Evolutionary conservation across 2,113 vertebrate species (phyloP), one percentile per base, ranked within the genome.

Genomic region (Picathartes gymnocephalus): DNA sequence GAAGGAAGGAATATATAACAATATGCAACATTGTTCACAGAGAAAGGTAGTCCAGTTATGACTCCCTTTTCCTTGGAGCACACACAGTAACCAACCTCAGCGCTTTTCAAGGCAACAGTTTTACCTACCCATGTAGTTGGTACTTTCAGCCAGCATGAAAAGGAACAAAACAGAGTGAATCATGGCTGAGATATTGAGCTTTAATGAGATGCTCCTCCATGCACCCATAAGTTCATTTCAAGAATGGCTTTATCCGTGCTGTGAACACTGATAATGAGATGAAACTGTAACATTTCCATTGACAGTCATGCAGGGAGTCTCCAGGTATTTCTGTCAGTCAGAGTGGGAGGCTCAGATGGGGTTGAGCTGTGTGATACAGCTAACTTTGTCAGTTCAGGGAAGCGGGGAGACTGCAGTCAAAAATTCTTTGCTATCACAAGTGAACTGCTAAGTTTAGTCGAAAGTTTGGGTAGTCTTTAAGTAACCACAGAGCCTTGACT

Each of bases 301-400:
- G 80, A 90, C 62, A 73, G 91, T n/a, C 73, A 65, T 3, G 1
- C 69, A 86, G 76, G 81, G 83, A 94, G 90, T 93, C 80, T 95
- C 87, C 92, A 96, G 92, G 96, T 97, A 95, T 92, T 95, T 95
- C 95, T 93, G 76, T 90, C 83, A 85, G 60, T 79, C 81, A 37
- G 87, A 93, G 88, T 87, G 78, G 92, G 88, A 88, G 88, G 92
- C 96, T 95, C 81, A 91, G 80, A 86, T 88, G 50, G 76, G 40
- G 18, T 81, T 95, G 91, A 93, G 85, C 81, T 0, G 4, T 81
- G 62, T 81, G 83, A 37, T 61, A 77, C 90, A 92, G 66, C 80
- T 71, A 48, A 84, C 79, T 91, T 66, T 85, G 42, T 77, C 78
- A 72, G 72, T 80, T 54, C 44, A n/a, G 45, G 51, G 28, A 69